phyloP scores from a whole-genome alignment of 1,140 invertebrate species.

The Caenorhabditis briggsae region DNA sequence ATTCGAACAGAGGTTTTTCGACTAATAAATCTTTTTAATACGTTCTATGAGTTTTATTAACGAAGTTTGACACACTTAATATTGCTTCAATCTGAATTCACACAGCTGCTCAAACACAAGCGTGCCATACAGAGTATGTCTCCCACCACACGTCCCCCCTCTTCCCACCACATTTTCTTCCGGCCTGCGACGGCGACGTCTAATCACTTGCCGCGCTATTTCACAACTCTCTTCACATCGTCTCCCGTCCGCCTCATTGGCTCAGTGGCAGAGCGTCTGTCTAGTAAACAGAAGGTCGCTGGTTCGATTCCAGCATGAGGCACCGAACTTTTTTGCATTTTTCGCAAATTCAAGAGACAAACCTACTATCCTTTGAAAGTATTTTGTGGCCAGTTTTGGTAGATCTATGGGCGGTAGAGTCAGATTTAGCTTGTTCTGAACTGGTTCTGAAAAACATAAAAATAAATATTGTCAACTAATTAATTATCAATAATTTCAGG shows the following conservation, averaged over 20 bases:
- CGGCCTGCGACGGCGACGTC: too few relatives aligned
- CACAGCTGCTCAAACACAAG: too few relatives aligned
- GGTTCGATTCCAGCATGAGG: slow-evolving; percentile 73
- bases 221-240: background rate
- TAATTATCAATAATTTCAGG: background rate
- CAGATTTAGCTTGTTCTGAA: background rate
- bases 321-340: slow-evolving; percentile 49
- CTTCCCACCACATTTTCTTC: too few relatives aligned
- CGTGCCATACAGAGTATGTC: too few relatives aligned
- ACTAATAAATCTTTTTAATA: too few relatives aligned
- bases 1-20: too few relatives aligned
- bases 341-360: background rate
- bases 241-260: slow-evolving; percentile 67
- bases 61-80: too few relatives aligned
- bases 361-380: slow-evolving; percentile 27
- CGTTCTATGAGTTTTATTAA: too few relatives aligned
- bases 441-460: background rate
- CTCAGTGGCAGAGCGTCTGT: slow-evolving; percentile 73
- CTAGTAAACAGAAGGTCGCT: slow-evolving; percentile 73
- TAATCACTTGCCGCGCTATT: background rate
- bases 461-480: background rate
- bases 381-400: slow-evolving; percentile 15
- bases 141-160: too few relatives aligned
- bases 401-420: background rate
- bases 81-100: too few relatives aligned